phyloP scores from a whole-genome alignment of 2,113 vertebrate species.

The Poecile atricapillus region DNA sequence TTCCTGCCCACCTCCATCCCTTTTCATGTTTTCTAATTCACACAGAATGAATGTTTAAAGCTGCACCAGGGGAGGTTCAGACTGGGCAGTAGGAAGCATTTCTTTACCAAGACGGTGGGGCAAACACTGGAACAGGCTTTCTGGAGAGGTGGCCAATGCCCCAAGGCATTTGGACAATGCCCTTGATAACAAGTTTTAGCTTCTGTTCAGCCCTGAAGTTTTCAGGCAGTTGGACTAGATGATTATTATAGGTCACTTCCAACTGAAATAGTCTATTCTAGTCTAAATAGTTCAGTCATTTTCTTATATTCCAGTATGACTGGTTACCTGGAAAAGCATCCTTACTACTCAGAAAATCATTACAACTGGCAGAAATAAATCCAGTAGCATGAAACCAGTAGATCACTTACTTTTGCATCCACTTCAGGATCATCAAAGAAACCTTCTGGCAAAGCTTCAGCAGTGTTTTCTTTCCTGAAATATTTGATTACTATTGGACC shows the following conservation, averaged over 20 bases:
- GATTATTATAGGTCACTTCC: background rate
- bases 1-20: background rate
- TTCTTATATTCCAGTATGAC: background rate
- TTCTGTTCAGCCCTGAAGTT: background rate
- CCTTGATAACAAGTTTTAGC: background rate
- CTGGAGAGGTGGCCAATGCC: background rate
- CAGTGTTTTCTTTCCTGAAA: slow-evolving; percentile 82
- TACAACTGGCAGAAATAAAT: background rate
- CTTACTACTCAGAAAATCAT: background rate
- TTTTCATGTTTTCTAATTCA: background rate
- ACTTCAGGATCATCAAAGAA: slow-evolving; percentile 97
- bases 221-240: background rate
- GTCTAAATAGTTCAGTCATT: background rate
- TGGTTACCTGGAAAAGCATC: background rate
- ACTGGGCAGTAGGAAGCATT: background rate
- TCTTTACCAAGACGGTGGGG: background rate
- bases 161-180: background rate
- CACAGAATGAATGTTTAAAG: background rate
- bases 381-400: background rate
- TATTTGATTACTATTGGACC: background rate
- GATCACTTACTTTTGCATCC: slow-evolving; percentile 81
- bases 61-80: background rate
- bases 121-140: background rate
- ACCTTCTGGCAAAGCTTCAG: slow-evolving; percentile 92
- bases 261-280: background rate